Evolutionary conservation across 2,888 invertebrate genomes (phyloP).

Genomic region (Acholoe squamosa): DNA sequence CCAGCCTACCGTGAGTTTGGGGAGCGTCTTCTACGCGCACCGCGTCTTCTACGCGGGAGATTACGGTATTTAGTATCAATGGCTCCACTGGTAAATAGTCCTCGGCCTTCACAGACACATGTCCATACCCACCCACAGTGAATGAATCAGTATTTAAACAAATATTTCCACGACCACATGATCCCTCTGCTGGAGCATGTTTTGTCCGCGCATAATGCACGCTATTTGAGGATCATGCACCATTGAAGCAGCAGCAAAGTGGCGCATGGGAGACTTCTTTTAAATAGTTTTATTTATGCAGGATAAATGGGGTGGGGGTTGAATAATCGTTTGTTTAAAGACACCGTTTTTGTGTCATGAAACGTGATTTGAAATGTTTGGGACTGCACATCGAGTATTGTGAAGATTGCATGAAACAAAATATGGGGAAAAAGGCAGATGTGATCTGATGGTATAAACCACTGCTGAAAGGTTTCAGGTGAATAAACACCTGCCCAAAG

Average conservation of each 20-base stretch:
- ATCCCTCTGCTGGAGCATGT: neutral
- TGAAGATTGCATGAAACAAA: neutral
- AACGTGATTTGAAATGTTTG: neutral
- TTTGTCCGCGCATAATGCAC: neutral
- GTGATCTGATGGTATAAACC: neutral
- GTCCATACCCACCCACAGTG: no score
- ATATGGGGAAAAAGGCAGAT: no score
- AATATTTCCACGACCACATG: neutral
- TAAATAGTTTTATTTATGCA: no score
- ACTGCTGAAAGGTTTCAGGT: neutral
- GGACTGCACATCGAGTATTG: no score
- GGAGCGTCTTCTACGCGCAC: no score
- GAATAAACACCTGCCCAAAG: neutral
- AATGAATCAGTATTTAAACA: no score
- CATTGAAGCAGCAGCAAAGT: neutral
- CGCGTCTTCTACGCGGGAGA: no score
- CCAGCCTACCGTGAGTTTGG: no score
- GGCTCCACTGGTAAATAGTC: no score
- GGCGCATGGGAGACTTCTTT: slow-evolving; percentile 5
- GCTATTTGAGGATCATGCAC: neutral
- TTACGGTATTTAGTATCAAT: no score
- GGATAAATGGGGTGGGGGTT: no score
- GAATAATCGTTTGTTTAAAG: neutral
- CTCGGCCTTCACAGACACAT: no score
- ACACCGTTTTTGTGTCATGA: slow-evolving; percentile 1